Evolutionary conservation across 2,797 vertebrate species (phyloP).

Genomic region (Mus spretus): DNA sequence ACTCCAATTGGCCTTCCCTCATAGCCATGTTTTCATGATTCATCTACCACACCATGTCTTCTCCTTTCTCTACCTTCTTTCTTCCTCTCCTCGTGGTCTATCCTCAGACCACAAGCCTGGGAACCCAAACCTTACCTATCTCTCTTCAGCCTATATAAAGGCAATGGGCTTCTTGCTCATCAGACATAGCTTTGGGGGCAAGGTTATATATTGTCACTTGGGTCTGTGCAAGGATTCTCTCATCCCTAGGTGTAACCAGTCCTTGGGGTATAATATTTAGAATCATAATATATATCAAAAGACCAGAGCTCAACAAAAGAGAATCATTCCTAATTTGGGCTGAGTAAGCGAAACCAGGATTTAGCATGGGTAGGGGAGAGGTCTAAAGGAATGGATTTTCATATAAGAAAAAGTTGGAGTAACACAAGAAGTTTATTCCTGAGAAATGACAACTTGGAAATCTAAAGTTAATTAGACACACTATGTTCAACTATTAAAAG

Average conservation of each 20-base stretch:
- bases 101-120: background rate
- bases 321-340: background rate
- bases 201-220: background rate
- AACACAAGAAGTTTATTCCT: slow-evolving; percentile 9
- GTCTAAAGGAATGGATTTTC: background rate
- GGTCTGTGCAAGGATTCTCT: background rate
- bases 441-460: background rate
- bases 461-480: background rate
- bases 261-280: background rate
- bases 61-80: background rate
- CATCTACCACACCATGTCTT: background rate
- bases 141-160: background rate
- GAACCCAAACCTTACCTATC: background rate
- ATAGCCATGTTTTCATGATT: background rate
- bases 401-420: background rate
- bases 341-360: background rate
- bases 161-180: background rate
- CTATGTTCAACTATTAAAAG: background rate
- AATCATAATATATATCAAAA: background rate
- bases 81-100: background rate
- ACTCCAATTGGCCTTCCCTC: background rate
- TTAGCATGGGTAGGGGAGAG: background rate
- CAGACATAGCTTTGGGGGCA: background rate
- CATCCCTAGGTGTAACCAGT: background rate
- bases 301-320: background rate